Evolutionary conservation across 1,140 invertebrate species (phyloP).

Genomic region (Monochamus saltuarius): DNA sequence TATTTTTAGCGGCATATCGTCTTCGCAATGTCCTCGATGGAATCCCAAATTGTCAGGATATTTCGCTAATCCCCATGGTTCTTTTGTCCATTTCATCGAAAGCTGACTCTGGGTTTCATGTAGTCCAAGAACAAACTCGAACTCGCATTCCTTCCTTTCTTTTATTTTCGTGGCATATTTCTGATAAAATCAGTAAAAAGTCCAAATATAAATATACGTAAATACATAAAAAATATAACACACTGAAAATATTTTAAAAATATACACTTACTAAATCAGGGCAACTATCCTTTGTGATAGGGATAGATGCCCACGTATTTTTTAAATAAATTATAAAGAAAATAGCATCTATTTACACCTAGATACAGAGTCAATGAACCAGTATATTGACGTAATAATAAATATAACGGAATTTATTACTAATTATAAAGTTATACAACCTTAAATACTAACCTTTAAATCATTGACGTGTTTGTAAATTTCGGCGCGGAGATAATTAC

Average conservation of each 20-base stretch:
- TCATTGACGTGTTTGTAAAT: no score
- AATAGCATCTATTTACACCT: neutral
- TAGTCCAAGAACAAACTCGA: constrained; percentile 17
- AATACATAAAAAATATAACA: constrained; percentile 1
- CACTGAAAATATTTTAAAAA: constrained; percentile 3
- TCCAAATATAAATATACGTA: neutral
- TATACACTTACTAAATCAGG: neutral
- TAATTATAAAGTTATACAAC: constrained; percentile 1
- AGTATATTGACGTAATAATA: constrained; percentile 4
- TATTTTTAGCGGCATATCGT: neutral
- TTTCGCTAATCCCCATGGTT: no score
- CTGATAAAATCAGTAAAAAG: neutral
- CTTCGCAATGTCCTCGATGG: constrained; percentile 19
- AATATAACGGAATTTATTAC: constrained; percentile 5
- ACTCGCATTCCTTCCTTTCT: constrained; percentile 12
- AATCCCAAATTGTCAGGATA: no score
- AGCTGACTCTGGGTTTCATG: constrained; percentile 10
- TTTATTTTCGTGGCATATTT: constrained; percentile 12
- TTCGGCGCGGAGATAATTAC: no score
- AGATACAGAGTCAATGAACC: neutral
- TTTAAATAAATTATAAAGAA: constrained; percentile 5
- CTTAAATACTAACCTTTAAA: no score
- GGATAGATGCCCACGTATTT: neutral
- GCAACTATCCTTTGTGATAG: no score
- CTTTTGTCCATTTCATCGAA: constrained; percentile 8